phyloP scores from a whole-genome alignment of 2,888 invertebrate species.

The Campaea margaritaria region DNA sequence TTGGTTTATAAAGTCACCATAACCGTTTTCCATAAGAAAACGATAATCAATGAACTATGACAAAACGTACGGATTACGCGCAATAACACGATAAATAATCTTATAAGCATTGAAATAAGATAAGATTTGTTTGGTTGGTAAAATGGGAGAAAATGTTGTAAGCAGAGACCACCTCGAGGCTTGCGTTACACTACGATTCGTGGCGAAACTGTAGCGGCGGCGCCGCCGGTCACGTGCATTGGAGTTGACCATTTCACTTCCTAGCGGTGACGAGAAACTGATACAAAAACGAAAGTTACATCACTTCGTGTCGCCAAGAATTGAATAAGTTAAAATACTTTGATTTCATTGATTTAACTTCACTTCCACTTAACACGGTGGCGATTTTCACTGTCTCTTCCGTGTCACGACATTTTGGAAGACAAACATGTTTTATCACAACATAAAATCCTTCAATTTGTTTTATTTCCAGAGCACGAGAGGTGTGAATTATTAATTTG shows the following conservation, averaged over 20 bases:
- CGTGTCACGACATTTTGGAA: background rate
- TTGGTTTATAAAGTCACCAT: too few relatives aligned
- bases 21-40: too few relatives aligned
- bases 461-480: background rate
- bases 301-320: background rate
- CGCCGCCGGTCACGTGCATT: constrained; percentile 45
- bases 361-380: too few relatives aligned
- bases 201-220: constrained; percentile 33
- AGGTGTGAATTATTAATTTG: constrained; percentile 3
- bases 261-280: background rate
- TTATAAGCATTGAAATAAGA: too few relatives aligned
- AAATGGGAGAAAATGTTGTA: background rate
- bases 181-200: constrained; percentile 10
- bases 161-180: background rate
- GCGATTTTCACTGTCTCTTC: too few relatives aligned
- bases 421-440: too few relatives aligned
- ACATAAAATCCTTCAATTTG: too few relatives aligned
- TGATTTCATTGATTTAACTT: too few relatives aligned
- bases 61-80: background rate
- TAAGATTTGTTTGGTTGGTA: background rate
- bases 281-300: constrained; percentile 1
- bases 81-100: too few relatives aligned
- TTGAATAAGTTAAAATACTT: too few relatives aligned
- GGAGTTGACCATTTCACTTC: constrained; percentile 36
- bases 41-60: background rate